These are phyloP conservation scores for Mantis religiosa DNA, from an alignment of 2,888 invertebrate species.

Conservation along the genomic window DNA sequence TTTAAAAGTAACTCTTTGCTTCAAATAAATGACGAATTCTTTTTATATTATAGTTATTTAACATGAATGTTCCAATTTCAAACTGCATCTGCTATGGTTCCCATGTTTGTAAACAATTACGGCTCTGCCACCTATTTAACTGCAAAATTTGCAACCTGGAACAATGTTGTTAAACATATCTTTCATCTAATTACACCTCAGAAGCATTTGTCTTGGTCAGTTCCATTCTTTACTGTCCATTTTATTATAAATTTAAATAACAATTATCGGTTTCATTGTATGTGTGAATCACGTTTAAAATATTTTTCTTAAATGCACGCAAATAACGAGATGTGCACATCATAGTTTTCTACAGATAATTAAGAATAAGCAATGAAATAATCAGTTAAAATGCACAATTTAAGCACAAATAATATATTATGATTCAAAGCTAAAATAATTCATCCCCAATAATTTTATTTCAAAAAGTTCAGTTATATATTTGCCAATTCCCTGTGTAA, in stretches of 20 bases:
- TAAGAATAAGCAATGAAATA: no score
- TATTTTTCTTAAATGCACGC: no score
- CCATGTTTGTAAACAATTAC: background rate
- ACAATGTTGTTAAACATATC: background rate
- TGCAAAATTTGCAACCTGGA: background rate
- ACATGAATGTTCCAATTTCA: background rate
- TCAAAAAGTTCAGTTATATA: background rate
- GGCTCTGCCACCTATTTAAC: background rate
- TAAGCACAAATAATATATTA: no score
- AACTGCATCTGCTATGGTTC: background rate
- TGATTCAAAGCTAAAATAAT: no score
- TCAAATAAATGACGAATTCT: background rate
- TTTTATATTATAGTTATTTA: background rate
- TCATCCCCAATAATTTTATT: background rate
- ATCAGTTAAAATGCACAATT: no score
- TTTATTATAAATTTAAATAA: no score
- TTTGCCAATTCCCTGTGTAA: slow-evolving; percentile 12
- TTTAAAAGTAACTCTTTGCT: background rate
- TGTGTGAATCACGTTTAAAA: no score
- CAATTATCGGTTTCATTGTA: no score
- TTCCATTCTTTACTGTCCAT: no score
- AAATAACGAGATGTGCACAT: no score
- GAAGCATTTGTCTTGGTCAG: background rate
- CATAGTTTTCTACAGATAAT: no score
- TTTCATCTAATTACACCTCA: background rate